phyloP scores from a whole-genome alignment of 2,113 vertebrate species.

The Synchiropus splendidus region DNA sequence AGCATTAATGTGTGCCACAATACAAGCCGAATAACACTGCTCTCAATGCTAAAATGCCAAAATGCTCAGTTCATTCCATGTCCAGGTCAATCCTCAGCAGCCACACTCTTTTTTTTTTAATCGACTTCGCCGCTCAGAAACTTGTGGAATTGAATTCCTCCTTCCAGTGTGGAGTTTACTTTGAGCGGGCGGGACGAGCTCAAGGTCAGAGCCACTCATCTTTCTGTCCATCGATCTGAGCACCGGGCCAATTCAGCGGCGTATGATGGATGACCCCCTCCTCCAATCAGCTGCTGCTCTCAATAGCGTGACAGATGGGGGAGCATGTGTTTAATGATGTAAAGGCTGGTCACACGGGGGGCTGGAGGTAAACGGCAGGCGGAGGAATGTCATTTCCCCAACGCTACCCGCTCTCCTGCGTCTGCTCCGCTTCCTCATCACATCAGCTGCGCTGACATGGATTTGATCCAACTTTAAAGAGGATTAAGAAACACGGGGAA shows the following conservation, averaged over 20 bases:
- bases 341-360: conserved; percentile 24
- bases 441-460: conserved; percentile 7
- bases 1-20: too few species aligned
- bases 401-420: conserved; percentile 16
- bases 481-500: conserved; percentile 6
- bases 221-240: conserved; percentile 16
- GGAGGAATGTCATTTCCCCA: conserved; percentile 32
- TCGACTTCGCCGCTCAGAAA: too few species aligned
- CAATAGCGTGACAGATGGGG: conserved; percentile 34
- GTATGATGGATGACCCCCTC: conserved; percentile 29
- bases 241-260: neutral
- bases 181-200: conserved; percentile 5
- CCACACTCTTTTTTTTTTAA: too few species aligned
- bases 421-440: conserved; percentile 9
- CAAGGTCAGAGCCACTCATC: conserved; percentile 31
- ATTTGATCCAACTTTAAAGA: conserved; percentile 12
- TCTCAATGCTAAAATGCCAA: too few species aligned
- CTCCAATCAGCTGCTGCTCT: conserved; percentile 24
- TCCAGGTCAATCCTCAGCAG: conserved; percentile 19
- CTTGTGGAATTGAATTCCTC: conserved; percentile 17
- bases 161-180: conserved; percentile 8
- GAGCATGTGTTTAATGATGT: conserved; percentile 39
- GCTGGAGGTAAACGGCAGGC: conserved; percentile 35
- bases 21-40: too few species aligned
- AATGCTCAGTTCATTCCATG: too few species aligned